Evolutionary conservation across 2,797 vertebrate genomes (phyloP), one percentile per base, ranked within the genome.

Genomic region (Schizopygopsis malacanthus): DNA sequence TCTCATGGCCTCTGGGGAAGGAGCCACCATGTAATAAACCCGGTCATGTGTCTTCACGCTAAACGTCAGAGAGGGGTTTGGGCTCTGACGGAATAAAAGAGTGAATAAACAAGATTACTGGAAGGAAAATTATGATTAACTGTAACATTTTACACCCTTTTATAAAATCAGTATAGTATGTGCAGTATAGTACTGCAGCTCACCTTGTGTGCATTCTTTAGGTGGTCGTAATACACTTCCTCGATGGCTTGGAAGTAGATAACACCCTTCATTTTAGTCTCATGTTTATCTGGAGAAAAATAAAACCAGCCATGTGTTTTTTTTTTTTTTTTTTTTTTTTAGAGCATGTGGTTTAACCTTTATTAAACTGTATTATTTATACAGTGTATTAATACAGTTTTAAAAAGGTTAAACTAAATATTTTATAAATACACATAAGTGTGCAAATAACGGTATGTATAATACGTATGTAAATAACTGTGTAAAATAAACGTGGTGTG

Each of bases 171-270:
- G 59, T 25, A 59, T 54, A 59, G 22, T 11, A 4, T n/a, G 56
- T 59, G 22, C 20, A 4, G 20, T 22, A 59, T 56, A 56, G 54
- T 22, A 65, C 28, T 33, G 39, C 16, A 33, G 15, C 76, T 94
- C 95, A 99, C 98, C 96, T 99, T 99, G 94, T 98, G 97, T 85
- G 98, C 98, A 41, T 97, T 99, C 94, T 99, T 99, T 87, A 99
- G 92, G 90, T 99, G 98, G 94, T 99, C 98, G 70, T 99, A 99
- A 93, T 99, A 99, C 3, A 99, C 97, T 93, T 99, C 98, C 91
- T 99, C 98, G 89, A 99, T 99, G 91, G 98, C 98, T 94, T 99
- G 98, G 93, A 99, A 99, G 94, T 99, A 99, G 93, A 99, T 98
- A 88, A 99, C 97, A 86, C 98, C 98, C 95, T 99, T 99, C 96